Evolutionary conservation across 2,113 vertebrate genomes (phyloP), one percentile per base, ranked within the genome.

Genomic region (Otis tarda): DNA sequence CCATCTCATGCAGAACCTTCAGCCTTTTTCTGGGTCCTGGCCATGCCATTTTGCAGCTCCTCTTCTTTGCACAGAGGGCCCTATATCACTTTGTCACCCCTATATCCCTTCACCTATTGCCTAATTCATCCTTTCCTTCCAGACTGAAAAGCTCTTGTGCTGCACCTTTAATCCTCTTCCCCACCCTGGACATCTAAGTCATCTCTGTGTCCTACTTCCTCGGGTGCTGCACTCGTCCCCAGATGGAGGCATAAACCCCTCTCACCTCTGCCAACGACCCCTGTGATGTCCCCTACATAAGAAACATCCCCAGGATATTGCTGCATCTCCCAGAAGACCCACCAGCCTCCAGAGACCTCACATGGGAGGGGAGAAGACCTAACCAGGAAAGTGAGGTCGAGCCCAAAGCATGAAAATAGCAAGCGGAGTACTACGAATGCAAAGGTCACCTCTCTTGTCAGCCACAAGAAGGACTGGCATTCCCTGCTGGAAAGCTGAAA

Each of bases 381-480:
- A 73, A 33, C 17, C 39, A 61, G 49, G 43, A 75, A 75, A 80
- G 52, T 0, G 3, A 95, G 61, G 65, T 65, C 84, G 57, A 83
- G 39, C 49, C 41, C 1, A 1, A 71, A 96, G 61, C 67, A 87
- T 9, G 3, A 79, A 96, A 93, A 89, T 69, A 96, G 86, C 75
- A 90, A 83, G 86, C 11, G 2, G 60, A 87, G 39, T 60, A 81
- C 89, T 43, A 24, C 13, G 70, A 92, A 95, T 23, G 56, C 87
- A 89, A 93, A 96, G 94, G 96, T 95, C 83, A 93, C 80, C 68
- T 83, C 89, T 89, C 67, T 57, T 69, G 71, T 63, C 71, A 74
- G 79, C 52, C 76, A 39, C 27, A 10, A 77, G 53, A 52, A 84
- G 89, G 50, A 63, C 69, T 37, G 33, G 49, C 2, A 3, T 25